Evolutionary conservation across 2,888 invertebrate species (phyloP).

Genomic region (Acronicta alni): DNA sequence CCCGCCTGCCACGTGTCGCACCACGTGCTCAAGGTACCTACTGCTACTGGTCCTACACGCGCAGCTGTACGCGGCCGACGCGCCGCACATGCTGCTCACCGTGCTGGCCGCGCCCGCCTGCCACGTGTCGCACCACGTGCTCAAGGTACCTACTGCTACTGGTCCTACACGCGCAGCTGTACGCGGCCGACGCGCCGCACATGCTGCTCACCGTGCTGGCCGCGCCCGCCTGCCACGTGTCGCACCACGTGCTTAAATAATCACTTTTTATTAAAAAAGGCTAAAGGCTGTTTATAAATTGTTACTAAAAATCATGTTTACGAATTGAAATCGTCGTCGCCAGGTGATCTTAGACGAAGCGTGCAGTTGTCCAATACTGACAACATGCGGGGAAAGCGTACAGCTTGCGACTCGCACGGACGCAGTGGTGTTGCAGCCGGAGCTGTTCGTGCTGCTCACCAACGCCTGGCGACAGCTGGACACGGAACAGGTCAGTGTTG

Average conservation of each 20-base stretch:
- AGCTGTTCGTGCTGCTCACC: constrained; percentile 85
- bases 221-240: constrained; percentile 88
- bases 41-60: no score
- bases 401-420: constrained; percentile 79
- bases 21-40: no score
- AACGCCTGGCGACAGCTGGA: constrained; percentile 89
- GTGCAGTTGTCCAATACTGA: constrained; percentile 88
- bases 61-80: constrained; percentile 89
- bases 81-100: constrained; percentile 89
- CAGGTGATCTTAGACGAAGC: constrained; percentile 91
- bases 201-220: constrained; percentile 91
- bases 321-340: background rate
- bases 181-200: constrained; percentile 87
- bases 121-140: constrained; percentile 66
- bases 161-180: constrained; percentile 75
- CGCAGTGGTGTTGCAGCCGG: constrained; percentile 88
- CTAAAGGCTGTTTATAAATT: no score
- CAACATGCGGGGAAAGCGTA: constrained; percentile 65
- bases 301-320: background rate
- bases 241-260: no score
- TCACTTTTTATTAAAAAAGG: no score
- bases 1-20: constrained; percentile 83
- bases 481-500: constrained; percentile 61
- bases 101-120: constrained; percentile 90
- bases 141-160: no score